A percentile compares a stretch with the other conserved stretches of the same genome.
Evolutionary conservation across 2,797 vertebrate genomes (phyloP).

Genomic region (Coregonus suidteri): DNA sequence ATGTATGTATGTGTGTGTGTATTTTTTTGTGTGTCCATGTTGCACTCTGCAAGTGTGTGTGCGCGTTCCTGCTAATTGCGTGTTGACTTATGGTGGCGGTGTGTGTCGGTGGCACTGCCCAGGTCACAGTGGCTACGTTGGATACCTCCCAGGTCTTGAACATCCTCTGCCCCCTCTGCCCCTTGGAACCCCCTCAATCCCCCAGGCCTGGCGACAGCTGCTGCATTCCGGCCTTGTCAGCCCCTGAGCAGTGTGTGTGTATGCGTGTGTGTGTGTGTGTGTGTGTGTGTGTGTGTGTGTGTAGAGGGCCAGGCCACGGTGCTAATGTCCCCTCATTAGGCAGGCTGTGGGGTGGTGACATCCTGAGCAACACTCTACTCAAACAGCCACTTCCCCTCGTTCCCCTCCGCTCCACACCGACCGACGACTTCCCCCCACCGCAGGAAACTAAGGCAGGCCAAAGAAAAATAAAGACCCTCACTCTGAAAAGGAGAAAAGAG

Average conservation of each 20-base stretch:
- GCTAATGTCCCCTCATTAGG: slow-evolving; percentile 75
- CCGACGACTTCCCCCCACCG: slow-evolving; percentile 62
- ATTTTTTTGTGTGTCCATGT: not conserved
- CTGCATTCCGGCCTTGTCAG: slow-evolving; percentile 69
- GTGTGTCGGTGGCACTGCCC: not conserved
- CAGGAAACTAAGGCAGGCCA: slow-evolving; percentile 58
- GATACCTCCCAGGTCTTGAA: not conserved
- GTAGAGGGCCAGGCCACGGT: slow-evolving; percentile 16
- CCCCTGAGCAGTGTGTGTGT: slow-evolving; percentile 37
- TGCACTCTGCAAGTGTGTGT: not conserved
- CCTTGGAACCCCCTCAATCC: not conserved
- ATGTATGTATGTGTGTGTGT: slow-evolving; percentile 29
- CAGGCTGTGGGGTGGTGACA: slow-evolving; percentile 77
- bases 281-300: slow-evolving; percentile 2
- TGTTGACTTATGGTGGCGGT: not conserved
- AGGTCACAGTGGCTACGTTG: not conserved
- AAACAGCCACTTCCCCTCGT: slow-evolving; percentile 77
- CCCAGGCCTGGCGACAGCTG: slow-evolving; percentile 73
- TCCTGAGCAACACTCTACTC: slow-evolving; percentile 77
- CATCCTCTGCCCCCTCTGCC: not conserved
- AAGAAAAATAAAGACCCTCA: slow-evolving; percentile 59
- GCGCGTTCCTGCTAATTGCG: not conserved
- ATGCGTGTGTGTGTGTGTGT: not conserved
- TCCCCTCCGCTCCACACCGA: slow-evolving; percentile 28
- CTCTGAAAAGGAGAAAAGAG: slow-evolving; percentile 17